Evolutionary conservation across 1,140 invertebrate genomes (phyloP), one percentile per base, ranked within the genome.

Genomic region (Platorchestia sp.): DNA sequence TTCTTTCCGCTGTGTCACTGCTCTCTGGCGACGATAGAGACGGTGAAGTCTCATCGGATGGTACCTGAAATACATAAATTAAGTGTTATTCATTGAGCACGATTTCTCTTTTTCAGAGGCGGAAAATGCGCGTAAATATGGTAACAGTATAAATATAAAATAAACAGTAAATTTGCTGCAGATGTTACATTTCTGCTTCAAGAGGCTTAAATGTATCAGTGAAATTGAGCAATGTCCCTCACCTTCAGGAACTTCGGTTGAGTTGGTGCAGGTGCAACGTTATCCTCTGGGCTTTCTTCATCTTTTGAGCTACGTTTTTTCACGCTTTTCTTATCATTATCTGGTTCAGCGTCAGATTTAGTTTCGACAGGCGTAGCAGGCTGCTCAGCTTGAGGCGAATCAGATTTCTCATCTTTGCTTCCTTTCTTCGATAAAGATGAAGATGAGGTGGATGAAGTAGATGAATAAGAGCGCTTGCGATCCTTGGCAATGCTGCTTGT

Each of bases 1-100:
- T 97, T 96, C 98, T 97, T 97, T 99, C 98, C 6, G 98, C 97
- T 0, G 98, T 99, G 97, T 99, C 98, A 97, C 98, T 99, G 19
- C 98, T 98, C 97, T 98, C 98, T 36, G 98, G 98, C 0, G 98
- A 98, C 16, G 97, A 96, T 97, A 96, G 96, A 44, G 96, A 96
- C 43, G 96, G 97, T 45, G 95, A 96, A 40, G 96, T 95, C 75
- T 96, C 95, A 45, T 96, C 95, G 45, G 95, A 95, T 86, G 96
- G 96, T 22, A 96, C 96, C 95, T 96, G 95, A 27, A 86, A 59
- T 36, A 47, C 47, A 43, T 59, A 45, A n/a, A 45, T 89, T 43
- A 36, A 89, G n/a, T 89, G 87, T 22, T 22, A 89, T 89, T 89
- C 3, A 89, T 42, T 43, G 36, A 19, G 7, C 27, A 75, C 1